Percentiles rank a stretch among this genome's conserved stretches.
Conservation (phyloP, 2,888 invertebrate genomes). For the Automeris io region DNA sequence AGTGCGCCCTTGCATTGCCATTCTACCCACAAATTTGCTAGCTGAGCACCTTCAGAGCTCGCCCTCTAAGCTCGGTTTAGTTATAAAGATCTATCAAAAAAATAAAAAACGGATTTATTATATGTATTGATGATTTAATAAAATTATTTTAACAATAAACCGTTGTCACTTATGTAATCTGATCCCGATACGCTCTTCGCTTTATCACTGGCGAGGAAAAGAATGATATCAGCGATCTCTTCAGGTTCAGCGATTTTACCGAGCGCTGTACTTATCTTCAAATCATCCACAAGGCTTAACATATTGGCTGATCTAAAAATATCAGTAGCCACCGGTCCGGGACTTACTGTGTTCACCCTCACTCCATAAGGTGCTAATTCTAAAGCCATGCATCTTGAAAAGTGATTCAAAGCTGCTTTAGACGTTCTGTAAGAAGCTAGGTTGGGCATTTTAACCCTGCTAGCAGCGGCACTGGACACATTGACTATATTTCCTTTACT, state of each 20-base stretch:
- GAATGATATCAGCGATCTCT: constrained; percentile 29
- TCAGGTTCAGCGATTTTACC: constrained; percentile 24
- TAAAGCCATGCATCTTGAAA: constrained; percentile 46
- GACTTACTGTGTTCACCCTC: constrained; percentile 72
- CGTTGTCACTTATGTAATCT: constrained; percentile 20
- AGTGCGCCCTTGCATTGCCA: too few relatives aligned
- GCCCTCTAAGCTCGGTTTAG: too few relatives aligned
- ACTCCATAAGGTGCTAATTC: constrained; percentile 85
- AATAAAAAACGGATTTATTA: too few relatives aligned
- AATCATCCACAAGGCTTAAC: not conserved
- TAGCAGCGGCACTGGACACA: constrained; percentile 28
- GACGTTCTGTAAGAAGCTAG: constrained; percentile 42
- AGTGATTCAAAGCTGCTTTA: constrained; percentile 33
- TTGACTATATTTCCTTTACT: constrained; percentile 39
- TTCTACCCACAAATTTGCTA: too few relatives aligned
- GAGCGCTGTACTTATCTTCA: constrained; percentile 18
- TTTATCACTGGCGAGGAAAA: constrained; percentile 31
- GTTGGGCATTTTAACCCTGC: not conserved
- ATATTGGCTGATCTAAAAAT: constrained; percentile 32
- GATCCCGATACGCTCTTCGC: constrained; percentile 29
- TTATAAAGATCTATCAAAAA: too few relatives aligned
- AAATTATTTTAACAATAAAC: constrained; percentile 7
- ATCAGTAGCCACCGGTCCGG: constrained; percentile 61
- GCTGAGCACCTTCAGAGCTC: too few relatives aligned
- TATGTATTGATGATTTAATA: too few relatives aligned